These are phyloP conservation scores for Pseudococcus viburni DNA, from an alignment of 2,888 invertebrate genomes.

Conservation along the genomic window DNA sequence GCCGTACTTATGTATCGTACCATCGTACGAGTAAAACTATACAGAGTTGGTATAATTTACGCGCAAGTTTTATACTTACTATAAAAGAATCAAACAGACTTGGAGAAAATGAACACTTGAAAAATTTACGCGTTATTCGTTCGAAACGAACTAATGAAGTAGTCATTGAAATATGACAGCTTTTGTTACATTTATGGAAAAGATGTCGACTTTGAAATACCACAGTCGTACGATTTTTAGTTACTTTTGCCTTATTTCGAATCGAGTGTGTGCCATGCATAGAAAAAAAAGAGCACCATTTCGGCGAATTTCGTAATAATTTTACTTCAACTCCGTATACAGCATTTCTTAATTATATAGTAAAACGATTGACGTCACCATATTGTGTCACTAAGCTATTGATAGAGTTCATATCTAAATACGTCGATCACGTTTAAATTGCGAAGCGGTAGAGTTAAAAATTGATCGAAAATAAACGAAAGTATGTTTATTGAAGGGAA, in stretches of 20 bases:
- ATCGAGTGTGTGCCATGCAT: not conserved
- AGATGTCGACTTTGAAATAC: not conserved
- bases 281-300: not conserved
- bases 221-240: not conserved
- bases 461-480: slow-evolving; percentile 40
- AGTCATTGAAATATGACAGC: not conserved
- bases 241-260: not conserved
- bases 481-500: not conserved
- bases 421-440: slow-evolving; percentile 31
- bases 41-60: not conserved
- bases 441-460: not conserved
- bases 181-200: not conserved
- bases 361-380: slow-evolving; percentile 32
- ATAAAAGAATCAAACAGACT: slow-evolving; percentile 4
- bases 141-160: not conserved
- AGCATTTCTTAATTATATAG: slow-evolving; percentile 32
- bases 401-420: slow-evolving; percentile 43
- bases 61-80: not conserved
- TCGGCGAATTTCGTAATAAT: slow-evolving; percentile 2
- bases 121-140: slow-evolving; percentile 10
- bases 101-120: not conserved
- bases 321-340: not conserved
- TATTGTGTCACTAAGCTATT: slow-evolving; percentile 28
- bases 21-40: not conserved
- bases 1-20: not conserved